phyloP scores from a whole-genome alignment of 1,140 invertebrate genomes.

The Bombyx mandarina region DNA sequence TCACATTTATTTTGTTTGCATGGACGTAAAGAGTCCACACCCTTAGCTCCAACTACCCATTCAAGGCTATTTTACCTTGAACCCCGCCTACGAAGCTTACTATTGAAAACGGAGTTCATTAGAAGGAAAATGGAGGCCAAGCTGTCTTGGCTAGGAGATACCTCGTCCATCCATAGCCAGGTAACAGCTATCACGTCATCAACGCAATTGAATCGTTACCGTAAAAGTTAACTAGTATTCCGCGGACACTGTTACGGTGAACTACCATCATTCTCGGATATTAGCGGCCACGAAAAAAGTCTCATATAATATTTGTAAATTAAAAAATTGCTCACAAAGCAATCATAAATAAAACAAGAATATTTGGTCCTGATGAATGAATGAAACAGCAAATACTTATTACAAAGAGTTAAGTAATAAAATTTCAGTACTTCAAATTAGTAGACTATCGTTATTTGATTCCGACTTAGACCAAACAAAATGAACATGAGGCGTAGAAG shows the following conservation, averaged over 20 bases:
- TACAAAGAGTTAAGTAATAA: neutral
- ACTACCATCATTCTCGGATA: slow-evolving; percentile 18
- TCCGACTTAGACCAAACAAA: slow-evolving; percentile 8
- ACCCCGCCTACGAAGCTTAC: slow-evolving; percentile 6
- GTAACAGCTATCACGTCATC: slow-evolving; percentile 55
- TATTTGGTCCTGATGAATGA: too few species aligned
- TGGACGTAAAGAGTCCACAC: slow-evolving; percentile 53
- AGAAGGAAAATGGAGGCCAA: neutral
- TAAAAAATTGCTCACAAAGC: too few species aligned
- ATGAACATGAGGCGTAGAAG: slow-evolving; percentile 46
- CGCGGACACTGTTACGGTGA: slow-evolving; percentile 25
- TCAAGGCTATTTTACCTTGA: slow-evolving; percentile 29
- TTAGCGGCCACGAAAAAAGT: too few species aligned
- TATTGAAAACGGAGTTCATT: slow-evolving; percentile 1
- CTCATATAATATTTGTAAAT: too few species aligned
- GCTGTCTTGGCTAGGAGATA: slow-evolving; percentile 27
- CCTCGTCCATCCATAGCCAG: slow-evolving; percentile 40
- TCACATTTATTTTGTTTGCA: slow-evolving; percentile 57
- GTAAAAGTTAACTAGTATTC: slow-evolving; percentile 44
- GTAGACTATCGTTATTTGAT: too few species aligned
- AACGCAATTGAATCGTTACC: slow-evolving; percentile 43
- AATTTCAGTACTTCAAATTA: too few species aligned
- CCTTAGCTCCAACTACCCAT: slow-evolving; percentile 34
- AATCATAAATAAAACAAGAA: too few species aligned
- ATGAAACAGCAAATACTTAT: neutral